Conservation (phyloP, 2,888 invertebrate species). For the Prosopocoilus inquinatus region DNA sequence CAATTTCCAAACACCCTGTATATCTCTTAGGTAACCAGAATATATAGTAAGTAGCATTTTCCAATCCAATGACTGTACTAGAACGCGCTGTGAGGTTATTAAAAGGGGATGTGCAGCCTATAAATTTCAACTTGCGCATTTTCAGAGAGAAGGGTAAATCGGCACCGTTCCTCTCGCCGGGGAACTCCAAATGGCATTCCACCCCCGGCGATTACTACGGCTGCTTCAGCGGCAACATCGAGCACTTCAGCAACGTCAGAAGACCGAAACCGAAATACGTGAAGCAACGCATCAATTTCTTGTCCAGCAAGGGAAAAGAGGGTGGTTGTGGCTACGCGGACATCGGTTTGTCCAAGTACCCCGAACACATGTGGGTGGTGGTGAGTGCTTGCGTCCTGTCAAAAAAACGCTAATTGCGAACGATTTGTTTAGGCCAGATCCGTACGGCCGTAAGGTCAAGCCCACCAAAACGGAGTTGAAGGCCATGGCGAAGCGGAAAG, state of each 20-base stretch:
- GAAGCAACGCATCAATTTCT: constrained; percentile 33
- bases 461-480: constrained; percentile 36
- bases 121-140: neutral
- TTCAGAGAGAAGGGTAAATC: neutral
- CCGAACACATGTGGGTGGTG: constrained; percentile 40
- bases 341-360: constrained; percentile 53
- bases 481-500: neutral
- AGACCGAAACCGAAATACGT: constrained; percentile 20
- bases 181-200: constrained; percentile 49
- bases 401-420: neutral
- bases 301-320: constrained; percentile 47
- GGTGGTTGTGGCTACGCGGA: constrained; percentile 56
- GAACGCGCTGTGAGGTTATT: too few relatives aligned
- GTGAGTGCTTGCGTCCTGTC: neutral
- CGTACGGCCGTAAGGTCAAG: constrained; percentile 35
- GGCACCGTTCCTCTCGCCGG: constrained; percentile 38
- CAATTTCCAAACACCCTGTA: too few relatives aligned
- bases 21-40: too few relatives aligned
- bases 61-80: too few relatives aligned
- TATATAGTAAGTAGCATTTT: too few relatives aligned
- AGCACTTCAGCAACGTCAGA: constrained; percentile 37
- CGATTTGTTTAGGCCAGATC: constrained; percentile 31
- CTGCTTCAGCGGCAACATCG: constrained; percentile 47
- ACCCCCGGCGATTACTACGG: constrained; percentile 57
- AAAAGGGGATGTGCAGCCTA: too few relatives aligned